Conservation (phyloP, 2,113 vertebrate species). For the Rhegmatorhina hoffmannsi region DNA sequence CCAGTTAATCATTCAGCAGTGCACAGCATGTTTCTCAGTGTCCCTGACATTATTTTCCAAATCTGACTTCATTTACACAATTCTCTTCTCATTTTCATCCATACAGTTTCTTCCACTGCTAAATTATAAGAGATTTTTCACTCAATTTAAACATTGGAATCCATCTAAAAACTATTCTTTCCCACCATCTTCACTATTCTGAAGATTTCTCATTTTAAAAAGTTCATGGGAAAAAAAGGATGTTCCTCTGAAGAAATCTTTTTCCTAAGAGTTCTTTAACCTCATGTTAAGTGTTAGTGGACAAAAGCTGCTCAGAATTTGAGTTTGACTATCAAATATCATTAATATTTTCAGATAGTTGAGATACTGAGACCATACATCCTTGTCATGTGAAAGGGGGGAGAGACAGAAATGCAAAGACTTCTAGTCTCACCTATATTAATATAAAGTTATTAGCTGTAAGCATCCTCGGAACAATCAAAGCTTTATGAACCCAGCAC, state of each 20-base stretch:
- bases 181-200: neutral
- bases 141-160: neutral
- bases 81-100: neutral
- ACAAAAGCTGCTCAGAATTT: neutral
- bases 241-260: neutral
- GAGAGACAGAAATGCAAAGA: no score
- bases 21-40: neutral
- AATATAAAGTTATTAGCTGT: no score
- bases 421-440: no score
- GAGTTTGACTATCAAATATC: neutral
- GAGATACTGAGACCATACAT: neutral
- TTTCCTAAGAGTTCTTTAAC: neutral
- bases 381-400: no score
- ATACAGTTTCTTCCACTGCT: neutral
- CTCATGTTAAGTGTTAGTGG: neutral
- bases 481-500: no score
- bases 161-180: neutral
- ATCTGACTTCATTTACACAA: neutral
- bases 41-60: neutral
- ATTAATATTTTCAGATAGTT: neutral
- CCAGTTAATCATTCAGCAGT: neutral
- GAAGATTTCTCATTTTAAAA: neutral
- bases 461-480: no score
- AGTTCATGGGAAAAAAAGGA: rapidly evolving
- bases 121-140: neutral